Conservation (phyloP, 2,113 vertebrate genomes). For the Centropus unirufus region DNA sequence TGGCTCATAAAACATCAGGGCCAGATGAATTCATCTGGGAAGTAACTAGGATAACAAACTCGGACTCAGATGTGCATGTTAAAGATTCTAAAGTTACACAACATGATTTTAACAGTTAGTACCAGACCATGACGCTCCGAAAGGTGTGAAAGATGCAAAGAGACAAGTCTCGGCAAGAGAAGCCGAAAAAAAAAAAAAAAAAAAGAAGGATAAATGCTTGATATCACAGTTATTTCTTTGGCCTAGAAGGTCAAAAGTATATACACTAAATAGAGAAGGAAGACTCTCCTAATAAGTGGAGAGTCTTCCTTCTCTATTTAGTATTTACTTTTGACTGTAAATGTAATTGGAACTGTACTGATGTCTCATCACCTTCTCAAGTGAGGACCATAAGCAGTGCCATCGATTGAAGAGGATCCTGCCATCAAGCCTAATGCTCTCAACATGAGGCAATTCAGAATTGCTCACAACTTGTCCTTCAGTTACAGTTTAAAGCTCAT, state of each 20-base stretch:
- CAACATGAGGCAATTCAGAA: background rate
- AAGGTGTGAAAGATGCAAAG: background rate
- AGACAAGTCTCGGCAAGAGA: background rate
- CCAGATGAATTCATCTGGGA: background rate
- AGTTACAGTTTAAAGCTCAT: background rate
- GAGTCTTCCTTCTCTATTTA: too few species aligned
- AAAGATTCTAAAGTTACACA: background rate
- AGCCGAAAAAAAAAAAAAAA: background rate
- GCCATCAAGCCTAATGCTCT: background rate
- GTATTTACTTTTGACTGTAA: too few species aligned
- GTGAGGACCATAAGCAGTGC: background rate
- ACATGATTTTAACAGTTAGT: background rate
- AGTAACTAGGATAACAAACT: background rate
- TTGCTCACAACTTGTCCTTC: background rate
- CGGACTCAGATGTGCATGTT: background rate
- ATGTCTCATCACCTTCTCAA: background rate
- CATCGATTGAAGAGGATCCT: background rate
- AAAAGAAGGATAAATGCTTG: background rate
- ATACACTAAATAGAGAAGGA: background rate
- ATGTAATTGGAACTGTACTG: background rate
- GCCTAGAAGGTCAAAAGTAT: background rate
- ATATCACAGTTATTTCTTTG: background rate
- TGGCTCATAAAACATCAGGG: background rate
- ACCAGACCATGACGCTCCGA: background rate
- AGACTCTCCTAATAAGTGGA: background rate